Evolutionary conservation across 2,888 invertebrate species (phyloP), one percentile per base, ranked within the genome.

Genomic region (Lucinisca nassula): DNA sequence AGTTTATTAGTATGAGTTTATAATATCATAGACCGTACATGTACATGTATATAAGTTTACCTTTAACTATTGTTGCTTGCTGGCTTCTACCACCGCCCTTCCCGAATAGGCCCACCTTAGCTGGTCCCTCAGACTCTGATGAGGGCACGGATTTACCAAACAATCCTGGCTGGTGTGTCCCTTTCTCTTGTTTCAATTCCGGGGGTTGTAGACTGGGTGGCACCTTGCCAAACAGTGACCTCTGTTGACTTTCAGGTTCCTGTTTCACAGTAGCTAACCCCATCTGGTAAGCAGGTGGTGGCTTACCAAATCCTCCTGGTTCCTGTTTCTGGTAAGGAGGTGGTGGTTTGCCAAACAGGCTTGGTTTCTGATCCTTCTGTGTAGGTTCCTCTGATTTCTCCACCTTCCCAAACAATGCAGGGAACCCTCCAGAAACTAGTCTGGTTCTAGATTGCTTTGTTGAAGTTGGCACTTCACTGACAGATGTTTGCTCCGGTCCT

Each of bases 81-180:
- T 35, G 67, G 10, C 67, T 14, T 4, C 35, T 4, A 67, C 10
- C 27, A 6, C 30, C 67, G 17, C 32, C 67, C 35, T 17, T 67
- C 27, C 82, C 82, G 72, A 82, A 82, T 51, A 82, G 27, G 0
- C 77, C 77, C 3, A 32, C 32, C 30, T 35, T 1, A 37, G 45
- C 35, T 4, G 58, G n/a, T 17, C 45, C 45, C 45, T 45, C 45
- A 12, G 45, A 17, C 45, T 45, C 45, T 51, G 45, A 35, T 27
- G 49, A 21, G 17, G 70, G 3, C 40, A 38, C 77, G 24, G 79
- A 72, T 70, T 83, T 86, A 6, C 85, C 85, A 82, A 85, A 85
- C 58, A 85, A 45, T 14, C 76, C 70, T 27, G 82, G 58, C n/a
- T n/a, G n/a, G 27, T 55, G 58, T 30, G 24, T 35, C 55, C 8